Percentiles rank a stretch among this genome's conserved stretches.
Conservation (phyloP, 2,888 invertebrate species). For the Exephanes ischioxanthus region DNA sequence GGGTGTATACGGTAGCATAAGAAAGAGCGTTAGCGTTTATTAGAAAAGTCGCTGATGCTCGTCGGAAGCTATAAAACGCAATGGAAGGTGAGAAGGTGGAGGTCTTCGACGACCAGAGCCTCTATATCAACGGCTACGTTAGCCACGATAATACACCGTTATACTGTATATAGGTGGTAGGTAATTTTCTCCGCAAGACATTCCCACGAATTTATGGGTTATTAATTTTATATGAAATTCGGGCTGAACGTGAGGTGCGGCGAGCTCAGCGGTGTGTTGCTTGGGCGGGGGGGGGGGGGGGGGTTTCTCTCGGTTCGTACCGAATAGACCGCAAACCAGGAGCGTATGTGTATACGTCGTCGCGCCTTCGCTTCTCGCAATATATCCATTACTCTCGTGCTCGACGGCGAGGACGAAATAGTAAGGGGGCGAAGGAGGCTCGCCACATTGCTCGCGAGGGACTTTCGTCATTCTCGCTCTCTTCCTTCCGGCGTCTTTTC, state of each 20-base stretch:
- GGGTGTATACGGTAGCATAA: not conserved
- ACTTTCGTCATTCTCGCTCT: slow-evolving; percentile 17
- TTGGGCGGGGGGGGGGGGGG: not conserved
- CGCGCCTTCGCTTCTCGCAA: slow-evolving; percentile 61
- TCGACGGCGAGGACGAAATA: slow-evolving; percentile 17
- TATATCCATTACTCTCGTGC: slow-evolving; percentile 72
- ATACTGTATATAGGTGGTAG: slow-evolving; percentile 68
- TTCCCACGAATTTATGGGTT: slow-evolving; percentile 77
- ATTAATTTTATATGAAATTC: slow-evolving; percentile 78
- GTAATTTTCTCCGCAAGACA: slow-evolving; percentile 76
- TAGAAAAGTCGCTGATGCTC: slow-evolving; percentile 34
- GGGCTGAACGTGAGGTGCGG: not conserved
- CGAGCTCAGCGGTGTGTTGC: slow-evolving; percentile 4
- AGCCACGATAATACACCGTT: slow-evolving; percentile 23
- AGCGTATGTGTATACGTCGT: slow-evolving; percentile 66
- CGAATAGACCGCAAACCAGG: slow-evolving; percentile 42
- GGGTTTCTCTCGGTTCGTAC: not conserved
- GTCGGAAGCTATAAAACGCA: slow-evolving; percentile 53
- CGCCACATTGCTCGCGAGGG: slow-evolving; percentile 36
- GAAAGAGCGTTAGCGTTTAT: slow-evolving; percentile 20
- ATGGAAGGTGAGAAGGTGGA: slow-evolving; percentile 22
- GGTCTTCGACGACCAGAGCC: slow-evolving; percentile 21
- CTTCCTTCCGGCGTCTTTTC: not conserved
- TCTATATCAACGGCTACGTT: slow-evolving; percentile 32
- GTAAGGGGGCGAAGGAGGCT: slow-evolving; percentile 13